phyloP scores from a whole-genome alignment of 2,888 invertebrate genomes.

The Coelopa pilipes region DNA sequence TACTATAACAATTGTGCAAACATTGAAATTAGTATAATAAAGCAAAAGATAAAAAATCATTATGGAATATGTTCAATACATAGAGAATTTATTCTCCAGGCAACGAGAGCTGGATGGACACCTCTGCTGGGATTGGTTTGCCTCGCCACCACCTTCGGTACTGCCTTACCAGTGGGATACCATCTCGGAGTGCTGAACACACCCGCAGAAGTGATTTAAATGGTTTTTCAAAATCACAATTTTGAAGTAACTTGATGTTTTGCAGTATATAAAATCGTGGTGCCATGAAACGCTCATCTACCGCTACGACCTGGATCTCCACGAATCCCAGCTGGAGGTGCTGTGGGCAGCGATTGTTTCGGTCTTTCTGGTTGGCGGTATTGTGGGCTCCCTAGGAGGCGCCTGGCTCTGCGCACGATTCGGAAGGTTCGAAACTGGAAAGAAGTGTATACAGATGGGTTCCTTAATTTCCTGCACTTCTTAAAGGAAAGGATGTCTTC shows the following conservation, averaged over 20 bases:
- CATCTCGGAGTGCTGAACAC: slow-evolving; percentile 87
- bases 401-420: slow-evolving; percentile 78
- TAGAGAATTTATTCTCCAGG: not conserved
- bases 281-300: slow-evolving; percentile 75
- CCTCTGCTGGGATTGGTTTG: slow-evolving; percentile 73
- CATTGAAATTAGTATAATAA: no score
- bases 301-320: slow-evolving; percentile 70
- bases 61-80: no score
- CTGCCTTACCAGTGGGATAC: slow-evolving; percentile 83
- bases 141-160: slow-evolving; percentile 77
- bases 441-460: not conserved
- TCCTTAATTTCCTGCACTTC: not conserved
- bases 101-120: slow-evolving; percentile 51
- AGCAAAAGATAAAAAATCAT: no score
- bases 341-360: slow-evolving; percentile 88
- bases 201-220: slow-evolving; percentile 74
- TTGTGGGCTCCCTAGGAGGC: slow-evolving; percentile 83
- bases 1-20: no score
- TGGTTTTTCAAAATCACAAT: slow-evolving; percentile 22
- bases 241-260: not conserved
- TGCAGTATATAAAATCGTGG: slow-evolving; percentile 73
- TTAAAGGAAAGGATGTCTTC: slow-evolving; percentile 71
- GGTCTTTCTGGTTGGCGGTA: slow-evolving; percentile 88
- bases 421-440: slow-evolving; percentile 70
- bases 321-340: slow-evolving; percentile 70